phyloP scores from a whole-genome alignment of 2,797 vertebrate species.

The Remorina albescens region DNA sequence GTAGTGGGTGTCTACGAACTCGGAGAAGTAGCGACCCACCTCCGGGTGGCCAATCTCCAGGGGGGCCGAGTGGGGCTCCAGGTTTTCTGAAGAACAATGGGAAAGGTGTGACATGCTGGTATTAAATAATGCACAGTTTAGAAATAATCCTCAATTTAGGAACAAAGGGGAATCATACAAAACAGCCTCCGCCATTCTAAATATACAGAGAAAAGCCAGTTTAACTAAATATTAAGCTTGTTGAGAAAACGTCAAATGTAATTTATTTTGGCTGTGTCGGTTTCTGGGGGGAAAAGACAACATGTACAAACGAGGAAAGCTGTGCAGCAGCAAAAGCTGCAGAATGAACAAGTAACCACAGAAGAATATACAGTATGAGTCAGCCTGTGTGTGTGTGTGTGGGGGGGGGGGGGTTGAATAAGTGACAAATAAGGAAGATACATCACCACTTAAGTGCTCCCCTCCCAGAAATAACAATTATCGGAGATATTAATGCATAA shows the following conservation, averaged over 20 bases:
- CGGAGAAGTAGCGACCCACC: slow-evolving; percentile 94
- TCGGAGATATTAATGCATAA: too few relatives aligned
- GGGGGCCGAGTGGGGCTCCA: slow-evolving; percentile 91
- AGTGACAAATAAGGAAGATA: background rate
- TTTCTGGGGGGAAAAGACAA: slow-evolving; percentile 4
- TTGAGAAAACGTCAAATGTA: background rate
- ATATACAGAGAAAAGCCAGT: background rate
- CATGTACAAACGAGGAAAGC: slow-evolving; percentile 3
- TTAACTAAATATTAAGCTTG: background rate
- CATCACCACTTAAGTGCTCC: background rate
- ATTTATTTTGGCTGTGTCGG: background rate
- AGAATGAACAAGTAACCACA: slow-evolving; percentile 3
- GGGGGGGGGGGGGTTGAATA: background rate
- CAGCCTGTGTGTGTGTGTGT: background rate
- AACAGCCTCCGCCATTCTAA: background rate
- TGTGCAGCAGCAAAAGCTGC: slow-evolving; percentile 1
- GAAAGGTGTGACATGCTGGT: background rate
- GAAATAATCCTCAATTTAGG: too few relatives aligned
- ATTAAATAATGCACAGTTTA: background rate
- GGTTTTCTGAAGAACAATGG: slow-evolving; percentile 87
- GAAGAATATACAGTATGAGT: background rate
- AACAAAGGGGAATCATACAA: background rate
- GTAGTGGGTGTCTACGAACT: slow-evolving; percentile 91
- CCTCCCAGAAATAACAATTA: too few relatives aligned
- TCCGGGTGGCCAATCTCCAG: slow-evolving; percentile 95